Evolutionary conservation across 2,113 vertebrate genomes (phyloP).

Genomic region (Callithrix jacchus): DNA sequence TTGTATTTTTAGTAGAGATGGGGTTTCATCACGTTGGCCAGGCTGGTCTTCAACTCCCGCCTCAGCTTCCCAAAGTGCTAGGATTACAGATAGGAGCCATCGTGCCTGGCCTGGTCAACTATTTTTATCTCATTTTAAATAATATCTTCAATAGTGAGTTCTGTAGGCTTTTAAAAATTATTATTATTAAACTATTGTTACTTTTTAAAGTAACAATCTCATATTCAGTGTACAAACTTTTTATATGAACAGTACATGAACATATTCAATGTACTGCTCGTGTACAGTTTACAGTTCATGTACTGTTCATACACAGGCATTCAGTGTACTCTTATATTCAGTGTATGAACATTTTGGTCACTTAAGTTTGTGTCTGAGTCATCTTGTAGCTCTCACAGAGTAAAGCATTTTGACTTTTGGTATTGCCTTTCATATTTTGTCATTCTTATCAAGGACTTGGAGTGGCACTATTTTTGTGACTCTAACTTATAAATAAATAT

Average conservation of each 20-base stretch:
- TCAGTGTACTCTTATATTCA: background rate
- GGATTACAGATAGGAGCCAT: too few relatives aligned
- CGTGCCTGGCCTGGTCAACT: too few relatives aligned
- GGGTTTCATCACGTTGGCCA: too few relatives aligned
- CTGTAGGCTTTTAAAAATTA: background rate
- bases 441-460: background rate
- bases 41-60: too few relatives aligned
- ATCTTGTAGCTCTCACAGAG: background rate
- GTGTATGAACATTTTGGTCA: background rate
- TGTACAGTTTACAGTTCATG: too few relatives aligned
- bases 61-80: too few relatives aligned
- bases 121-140: conserved; percentile 35
- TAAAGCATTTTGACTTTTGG: background rate
- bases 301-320: too few relatives aligned
- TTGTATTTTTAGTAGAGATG: too few relatives aligned
- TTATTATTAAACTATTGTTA: background rate
- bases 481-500: background rate
- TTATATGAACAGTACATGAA: background rate
- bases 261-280: too few relatives aligned
- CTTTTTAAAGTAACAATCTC: background rate
- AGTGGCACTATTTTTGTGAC: background rate
- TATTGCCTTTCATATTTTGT: background rate
- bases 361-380: background rate
- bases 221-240: background rate
- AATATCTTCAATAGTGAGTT: background rate